These are phyloP conservation scores for Thera britannica DNA, from an alignment of 2,888 invertebrate species.

Conservation along the genomic window DNA sequence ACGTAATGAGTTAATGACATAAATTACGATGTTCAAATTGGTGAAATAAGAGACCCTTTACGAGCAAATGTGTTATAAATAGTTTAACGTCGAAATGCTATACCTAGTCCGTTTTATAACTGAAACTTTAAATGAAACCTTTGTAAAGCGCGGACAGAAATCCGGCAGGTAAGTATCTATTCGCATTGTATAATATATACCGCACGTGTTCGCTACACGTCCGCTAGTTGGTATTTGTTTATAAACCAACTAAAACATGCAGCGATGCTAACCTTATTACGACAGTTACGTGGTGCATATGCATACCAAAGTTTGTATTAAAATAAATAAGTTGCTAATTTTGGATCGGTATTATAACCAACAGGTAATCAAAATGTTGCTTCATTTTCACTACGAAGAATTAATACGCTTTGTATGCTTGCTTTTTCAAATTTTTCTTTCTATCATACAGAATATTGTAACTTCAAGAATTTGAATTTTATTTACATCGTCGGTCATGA, in stretches of 20 bases:
- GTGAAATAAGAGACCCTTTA: no score
- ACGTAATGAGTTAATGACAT: no score
- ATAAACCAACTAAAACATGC: slow-evolving; percentile 27
- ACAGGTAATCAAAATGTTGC: not conserved
- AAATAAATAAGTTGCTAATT: slow-evolving; percentile 1
- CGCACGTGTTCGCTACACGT: slow-evolving; percentile 28
- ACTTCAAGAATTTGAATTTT: no score
- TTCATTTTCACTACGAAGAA: not conserved
- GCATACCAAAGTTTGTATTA: slow-evolving; percentile 8
- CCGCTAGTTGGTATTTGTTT: slow-evolving; percentile 30
- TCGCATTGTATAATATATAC: slow-evolving; percentile 24
- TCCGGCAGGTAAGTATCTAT: slow-evolving; percentile 18
- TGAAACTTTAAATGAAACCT: no score
- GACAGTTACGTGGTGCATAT: slow-evolving; percentile 9
- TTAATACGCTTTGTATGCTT: not conserved
- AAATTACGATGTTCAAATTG: no score
- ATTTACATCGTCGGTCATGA: no score
- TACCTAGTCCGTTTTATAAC: not conserved
- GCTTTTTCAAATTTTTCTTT: not conserved
- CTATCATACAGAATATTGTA: no score
- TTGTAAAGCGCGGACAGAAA: no score
- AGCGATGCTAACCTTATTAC: slow-evolving; percentile 28
- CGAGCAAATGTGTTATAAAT: no score
- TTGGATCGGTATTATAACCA: not conserved
- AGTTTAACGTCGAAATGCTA: no score